Base-by-base conservation (phyloP, 2,113 vertebrate species). In the Austrofundulus limnaeus region DNA sequence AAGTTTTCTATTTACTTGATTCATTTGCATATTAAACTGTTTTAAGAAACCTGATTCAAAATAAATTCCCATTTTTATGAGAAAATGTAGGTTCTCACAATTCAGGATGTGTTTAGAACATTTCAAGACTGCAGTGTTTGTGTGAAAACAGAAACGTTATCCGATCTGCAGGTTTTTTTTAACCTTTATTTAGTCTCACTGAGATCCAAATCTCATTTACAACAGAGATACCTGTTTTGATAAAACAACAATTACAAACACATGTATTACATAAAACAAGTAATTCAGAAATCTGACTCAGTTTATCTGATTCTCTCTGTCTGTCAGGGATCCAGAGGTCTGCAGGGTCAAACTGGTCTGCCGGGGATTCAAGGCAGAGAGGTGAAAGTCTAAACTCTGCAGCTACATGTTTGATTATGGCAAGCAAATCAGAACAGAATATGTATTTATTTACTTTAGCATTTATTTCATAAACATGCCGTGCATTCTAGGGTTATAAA, bases 311-410 rank as follows among this genome's bases (percentile, higher is more conserved):
- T 6, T 69, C 0, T 34, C 28, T 21, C 52, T 24, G 1, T 49
- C 50, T 47, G 45, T 48, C 68, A 94, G 93, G 93, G 93, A 19
- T 89, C 87, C 66, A 83, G 77, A 75, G 92, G 92, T 10, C 75
- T 77, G 11, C 89, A 90, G 65, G 93, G 92, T 21, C 86, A 87
- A 69, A 37, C 25, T 0, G 93, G 92, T 15, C 71, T 81, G 28
- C 89, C 89, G 17, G 94, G 92, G 43, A 6, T 25, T 75, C 91
- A 92, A 73, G 93, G 93, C 54, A 84, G 92, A 73, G 90, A 92
- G 87, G 92, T 93, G 65, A 84, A 60, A 50, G 12, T 4, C 10
- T 51, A 17, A 61, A 49, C 15, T 2, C n/a, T 17, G 11, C 23
- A 0, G n/a, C 14, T 16, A 0, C 10, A 15, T 25, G 9, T 43